Evolutionary conservation across 2,797 vertebrate species (phyloP), one percentile per base, ranked within the genome.

Genomic region (Clarias laeviceps): DNA sequence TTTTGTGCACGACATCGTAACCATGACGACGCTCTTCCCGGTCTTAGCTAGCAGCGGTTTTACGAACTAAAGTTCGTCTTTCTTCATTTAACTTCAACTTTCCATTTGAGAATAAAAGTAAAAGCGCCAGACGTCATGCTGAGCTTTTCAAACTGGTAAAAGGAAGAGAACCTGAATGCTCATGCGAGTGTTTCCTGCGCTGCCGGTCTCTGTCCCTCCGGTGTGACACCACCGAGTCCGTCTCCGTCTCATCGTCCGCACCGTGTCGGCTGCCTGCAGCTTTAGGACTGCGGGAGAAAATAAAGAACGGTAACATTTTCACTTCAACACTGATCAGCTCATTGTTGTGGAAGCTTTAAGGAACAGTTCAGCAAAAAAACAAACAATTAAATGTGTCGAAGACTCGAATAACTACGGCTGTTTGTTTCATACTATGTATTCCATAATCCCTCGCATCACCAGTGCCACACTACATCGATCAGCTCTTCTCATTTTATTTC

Each of bases 201-300:
- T 94, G 92, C 83, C 92, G 87, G 87, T 95, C 95, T 86, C 91
- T 83, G 88, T 95, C 95, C 87, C 97, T 95, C 90, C 97, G 95
- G 1, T 97, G 96, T 0, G 97, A 99, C 87, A 96, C 96, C 90
- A 99, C 94, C 0, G 98, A 99, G 87, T 98, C 97, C 0, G 97
- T 98, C 93, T 99, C 98, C 0, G 98, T 98, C 91, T 98, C 97
- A 37, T 99, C 99, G 92, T 99, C 98, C 95, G 97, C 91, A 90
- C 97, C 98, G 93, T 99, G 97, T 89, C 97, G 96, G 89, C 96
- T 98, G 2, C 97, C 97, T 18, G 95, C 93, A 70, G 97, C 97
- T 89, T 99, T 98, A 90, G 97, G 97, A 89, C 98, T 99, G 66
- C 88, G 90, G 82, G 78, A 37, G 1, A 22, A 8, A 61, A 78